Evolutionary conservation across 92 coral and sea anemone genomes (phyloP).

Genomic region (Virgularia gustaviana): DNA sequence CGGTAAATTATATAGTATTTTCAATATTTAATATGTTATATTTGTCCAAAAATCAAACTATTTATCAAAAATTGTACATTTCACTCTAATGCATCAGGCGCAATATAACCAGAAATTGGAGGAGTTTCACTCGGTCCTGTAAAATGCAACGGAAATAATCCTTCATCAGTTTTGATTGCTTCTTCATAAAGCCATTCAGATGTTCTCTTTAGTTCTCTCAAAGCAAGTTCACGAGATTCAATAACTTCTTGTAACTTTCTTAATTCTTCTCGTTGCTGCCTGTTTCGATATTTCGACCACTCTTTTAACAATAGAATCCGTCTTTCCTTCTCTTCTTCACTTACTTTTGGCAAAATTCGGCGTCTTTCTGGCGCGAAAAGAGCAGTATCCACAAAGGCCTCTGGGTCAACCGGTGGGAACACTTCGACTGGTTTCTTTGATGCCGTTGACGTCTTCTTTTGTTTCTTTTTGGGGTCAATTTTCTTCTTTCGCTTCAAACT

Average conservation of each 20-base stretch:
- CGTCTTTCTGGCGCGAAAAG: conserved; percentile 59
- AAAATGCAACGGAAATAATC: conserved; percentile 75
- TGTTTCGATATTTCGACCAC: conserved; percentile 90
- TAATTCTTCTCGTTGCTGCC: conserved; percentile 85
- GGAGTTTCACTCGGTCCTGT: conserved; percentile 96
- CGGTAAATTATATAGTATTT: neutral
- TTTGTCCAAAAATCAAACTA: neutral
- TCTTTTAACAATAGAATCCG: conserved; percentile 77
- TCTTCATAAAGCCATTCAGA: conserved; percentile 74
- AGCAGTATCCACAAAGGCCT: conserved; percentile 60
- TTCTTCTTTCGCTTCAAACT: conserved; percentile 68
- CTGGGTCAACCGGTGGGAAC: conserved; percentile 91
- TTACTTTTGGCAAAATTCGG: conserved; percentile 50
- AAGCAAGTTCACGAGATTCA: conserved; percentile 75
- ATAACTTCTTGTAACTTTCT: conserved; percentile 80
- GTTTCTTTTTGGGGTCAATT: conserved; percentile 59
- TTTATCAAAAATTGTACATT: too few relatives aligned
- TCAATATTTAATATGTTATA: neutral
- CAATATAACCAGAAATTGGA: conserved; percentile 73
- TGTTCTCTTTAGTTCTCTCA: conserved; percentile 79
- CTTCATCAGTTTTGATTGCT: conserved; percentile 74
- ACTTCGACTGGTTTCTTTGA: conserved; percentile 81
- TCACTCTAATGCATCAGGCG: conserved; percentile 84
- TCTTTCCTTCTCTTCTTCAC: conserved; percentile 68
- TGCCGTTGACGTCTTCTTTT: conserved; percentile 39